Evolutionary conservation across 1,140 invertebrate species (phyloP).

Genomic region (Eriocheir sinensis): DNA sequence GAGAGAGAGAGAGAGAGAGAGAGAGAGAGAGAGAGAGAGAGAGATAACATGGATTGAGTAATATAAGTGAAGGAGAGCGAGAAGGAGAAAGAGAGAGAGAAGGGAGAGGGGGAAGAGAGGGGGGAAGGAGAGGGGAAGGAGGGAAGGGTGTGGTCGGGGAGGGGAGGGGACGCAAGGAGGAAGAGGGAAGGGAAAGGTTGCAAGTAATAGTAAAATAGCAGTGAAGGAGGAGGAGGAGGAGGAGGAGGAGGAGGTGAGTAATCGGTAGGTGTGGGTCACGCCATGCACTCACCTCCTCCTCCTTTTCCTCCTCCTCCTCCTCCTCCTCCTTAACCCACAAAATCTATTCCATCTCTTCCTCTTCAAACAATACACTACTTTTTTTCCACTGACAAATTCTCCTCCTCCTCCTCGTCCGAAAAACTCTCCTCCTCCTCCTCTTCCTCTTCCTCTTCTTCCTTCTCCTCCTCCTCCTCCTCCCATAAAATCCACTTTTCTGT

Average conservation of each 20-base stretch:
- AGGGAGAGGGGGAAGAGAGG: too few relatives aligned
- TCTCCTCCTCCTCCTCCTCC: not conserved
- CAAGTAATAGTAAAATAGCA: too few relatives aligned
- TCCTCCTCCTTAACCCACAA: too few relatives aligned
- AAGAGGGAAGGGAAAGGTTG: too few relatives aligned
- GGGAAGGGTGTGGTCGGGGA: too few relatives aligned
- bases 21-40: not conserved
- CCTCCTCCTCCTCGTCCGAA: not conserved
- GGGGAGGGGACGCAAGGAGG: too few relatives aligned
- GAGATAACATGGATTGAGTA: too few relatives aligned
- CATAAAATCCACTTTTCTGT: too few relatives aligned
- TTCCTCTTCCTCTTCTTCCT: not conserved
- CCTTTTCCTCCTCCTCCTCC: not conserved
- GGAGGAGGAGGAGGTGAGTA: not conserved
- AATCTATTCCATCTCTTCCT: too few relatives aligned
- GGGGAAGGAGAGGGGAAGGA: not conserved
- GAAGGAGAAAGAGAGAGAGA: conserved; percentile 23
- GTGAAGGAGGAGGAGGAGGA: too few relatives aligned
- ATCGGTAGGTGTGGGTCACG: not conserved
- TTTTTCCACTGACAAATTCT: too few relatives aligned
- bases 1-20: not conserved
- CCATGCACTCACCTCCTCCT: not conserved
- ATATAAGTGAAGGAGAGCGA: conserved; percentile 4
- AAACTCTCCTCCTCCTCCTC: not conserved
- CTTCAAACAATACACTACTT: too few relatives aligned